A percentile compares a stretch with the other conserved stretches of the same genome.
These are phyloP conservation scores for Aradus depressus DNA, from an alignment of 2,888 invertebrate species.

Conservation along the genomic window DNA sequence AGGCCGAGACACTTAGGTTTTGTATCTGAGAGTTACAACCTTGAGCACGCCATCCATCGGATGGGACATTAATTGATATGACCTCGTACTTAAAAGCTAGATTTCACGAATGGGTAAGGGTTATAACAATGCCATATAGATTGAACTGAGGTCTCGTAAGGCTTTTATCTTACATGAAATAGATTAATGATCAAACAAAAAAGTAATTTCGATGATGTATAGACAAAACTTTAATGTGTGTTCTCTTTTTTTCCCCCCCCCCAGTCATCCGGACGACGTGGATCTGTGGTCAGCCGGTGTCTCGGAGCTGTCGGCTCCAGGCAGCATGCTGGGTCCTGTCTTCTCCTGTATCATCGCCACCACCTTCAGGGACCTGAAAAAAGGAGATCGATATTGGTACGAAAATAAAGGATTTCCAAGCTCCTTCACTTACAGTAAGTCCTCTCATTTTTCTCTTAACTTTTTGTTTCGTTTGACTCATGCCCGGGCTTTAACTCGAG, in stretches of 20 bases:
- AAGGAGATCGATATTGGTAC: conserved; percentile 44
- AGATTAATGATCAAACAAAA: not conserved
- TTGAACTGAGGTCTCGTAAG: not conserved
- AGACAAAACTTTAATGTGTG: not conserved
- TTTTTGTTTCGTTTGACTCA: too few relatives aligned
- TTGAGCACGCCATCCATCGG: too few relatives aligned
- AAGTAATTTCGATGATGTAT: not conserved
- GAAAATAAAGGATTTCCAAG: conserved; percentile 39
- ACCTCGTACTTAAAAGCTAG: too few relatives aligned
- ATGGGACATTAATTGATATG: too few relatives aligned
- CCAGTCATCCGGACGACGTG: conserved; percentile 35
- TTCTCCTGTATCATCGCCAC: conserved; percentile 41
- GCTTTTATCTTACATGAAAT: not conserved
- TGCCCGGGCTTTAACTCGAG: too few relatives aligned
- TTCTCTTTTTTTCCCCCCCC: not conserved
- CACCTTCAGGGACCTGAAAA: conserved; percentile 39
- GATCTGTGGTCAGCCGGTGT: conserved; percentile 40
- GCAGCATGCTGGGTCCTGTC: conserved; percentile 41
- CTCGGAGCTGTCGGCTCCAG: conserved; percentile 39
- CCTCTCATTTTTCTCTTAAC: too few relatives aligned
- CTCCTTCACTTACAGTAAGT: conserved; percentile 35
- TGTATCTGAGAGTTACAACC: too few relatives aligned
- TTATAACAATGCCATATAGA: not conserved
- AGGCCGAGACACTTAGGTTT: too few relatives aligned
- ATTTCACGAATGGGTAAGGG: too few relatives aligned